Evolutionary conservation across 2,113 vertebrate species (phyloP).

Genomic region (Amphiprion ocellaris): DNA sequence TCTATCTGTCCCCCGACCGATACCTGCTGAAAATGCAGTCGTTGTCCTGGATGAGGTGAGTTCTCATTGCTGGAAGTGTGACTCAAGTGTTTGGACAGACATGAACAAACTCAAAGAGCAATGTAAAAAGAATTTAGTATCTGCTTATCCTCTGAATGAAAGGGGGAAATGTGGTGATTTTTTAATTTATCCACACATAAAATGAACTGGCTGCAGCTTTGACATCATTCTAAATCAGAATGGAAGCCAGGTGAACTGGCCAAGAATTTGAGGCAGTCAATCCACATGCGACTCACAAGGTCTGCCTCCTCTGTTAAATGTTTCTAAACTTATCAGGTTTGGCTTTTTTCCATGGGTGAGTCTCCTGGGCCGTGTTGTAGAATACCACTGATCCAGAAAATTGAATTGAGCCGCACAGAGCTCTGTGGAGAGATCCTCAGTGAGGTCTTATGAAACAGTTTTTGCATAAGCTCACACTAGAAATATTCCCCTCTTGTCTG

Average conservation of each 20-base stretch:
- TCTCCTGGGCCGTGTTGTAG: constrained; percentile 55
- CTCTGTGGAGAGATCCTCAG: constrained; percentile 42
- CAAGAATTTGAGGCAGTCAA: constrained; percentile 28
- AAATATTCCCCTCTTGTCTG: constrained; percentile 62
- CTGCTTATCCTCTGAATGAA: constrained; percentile 15
- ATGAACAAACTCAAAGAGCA: neutral
- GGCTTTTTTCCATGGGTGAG: constrained; percentile 39
- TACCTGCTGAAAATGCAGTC: constrained; percentile 86
- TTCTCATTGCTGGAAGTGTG: neutral
- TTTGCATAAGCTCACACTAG: constrained; percentile 56
- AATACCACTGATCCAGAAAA: constrained; percentile 68
- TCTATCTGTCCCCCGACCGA: constrained; percentile 91
- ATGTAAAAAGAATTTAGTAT: neutral
- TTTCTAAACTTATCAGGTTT: constrained; percentile 62
- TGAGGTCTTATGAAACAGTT: constrained; percentile 63
- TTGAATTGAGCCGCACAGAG: constrained; percentile 46
- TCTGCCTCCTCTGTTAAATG: constrained; percentile 35
- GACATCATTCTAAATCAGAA: constrained; percentile 30
- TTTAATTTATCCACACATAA: neutral
- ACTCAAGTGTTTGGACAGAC: neutral
- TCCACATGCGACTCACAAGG: constrained; percentile 28
- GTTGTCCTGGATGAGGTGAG: constrained; percentile 91
- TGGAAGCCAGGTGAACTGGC: constrained; percentile 27
- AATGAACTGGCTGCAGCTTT: constrained; percentile 18
- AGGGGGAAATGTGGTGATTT: neutral